Conservation (phyloP, 2,113 vertebrate genomes). For the Syngnathoides biaculeatus region DNA sequence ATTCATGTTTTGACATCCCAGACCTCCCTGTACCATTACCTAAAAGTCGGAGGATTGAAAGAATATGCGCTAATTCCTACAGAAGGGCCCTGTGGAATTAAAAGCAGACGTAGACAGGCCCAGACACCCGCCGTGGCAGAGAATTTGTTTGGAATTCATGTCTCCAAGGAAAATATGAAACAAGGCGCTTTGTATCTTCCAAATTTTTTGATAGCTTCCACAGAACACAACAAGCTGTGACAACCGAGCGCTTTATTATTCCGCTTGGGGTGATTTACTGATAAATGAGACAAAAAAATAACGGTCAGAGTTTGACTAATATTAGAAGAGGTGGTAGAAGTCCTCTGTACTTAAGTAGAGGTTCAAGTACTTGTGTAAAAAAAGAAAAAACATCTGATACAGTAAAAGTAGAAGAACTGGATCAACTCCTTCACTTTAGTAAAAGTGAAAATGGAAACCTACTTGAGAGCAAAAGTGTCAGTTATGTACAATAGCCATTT, state of each 20-base stretch:
- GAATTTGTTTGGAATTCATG: slow-evolving; percentile 85
- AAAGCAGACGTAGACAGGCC: slow-evolving; percentile 75
- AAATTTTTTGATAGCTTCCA: slow-evolving; percentile 44
- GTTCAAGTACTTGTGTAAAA: neutral
- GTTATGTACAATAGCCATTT: too few relatives aligned
- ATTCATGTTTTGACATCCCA: slow-evolving; percentile 6
- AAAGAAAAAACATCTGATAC: neutral
- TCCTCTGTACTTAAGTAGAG: neutral
- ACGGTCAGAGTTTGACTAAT: slow-evolving; percentile 23
- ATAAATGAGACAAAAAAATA: neutral
- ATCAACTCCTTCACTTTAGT: too few relatives aligned
- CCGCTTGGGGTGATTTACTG: neutral
- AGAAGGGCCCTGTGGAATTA: slow-evolving; percentile 73
- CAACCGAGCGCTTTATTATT: neutral
- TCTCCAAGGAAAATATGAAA: slow-evolving; percentile 78
- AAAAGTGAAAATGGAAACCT: too few relatives aligned
- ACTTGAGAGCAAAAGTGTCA: too few relatives aligned
- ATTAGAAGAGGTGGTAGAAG: slow-evolving; percentile 6
- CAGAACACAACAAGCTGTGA: slow-evolving; percentile 3
- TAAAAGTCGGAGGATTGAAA: slow-evolving; percentile 44
- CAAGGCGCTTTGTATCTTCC: slow-evolving; percentile 54
- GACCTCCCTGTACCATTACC: slow-evolving; percentile 5
- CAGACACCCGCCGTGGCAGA: slow-evolving; percentile 70
- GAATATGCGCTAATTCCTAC: slow-evolving; percentile 67
- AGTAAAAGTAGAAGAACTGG: too few relatives aligned